A percentile compares a stretch with the other conserved stretches of the same genome.
Evolutionary conservation across 2,888 invertebrate genomes (phyloP).

Genomic region (Drosophila suboccidentalis): DNA sequence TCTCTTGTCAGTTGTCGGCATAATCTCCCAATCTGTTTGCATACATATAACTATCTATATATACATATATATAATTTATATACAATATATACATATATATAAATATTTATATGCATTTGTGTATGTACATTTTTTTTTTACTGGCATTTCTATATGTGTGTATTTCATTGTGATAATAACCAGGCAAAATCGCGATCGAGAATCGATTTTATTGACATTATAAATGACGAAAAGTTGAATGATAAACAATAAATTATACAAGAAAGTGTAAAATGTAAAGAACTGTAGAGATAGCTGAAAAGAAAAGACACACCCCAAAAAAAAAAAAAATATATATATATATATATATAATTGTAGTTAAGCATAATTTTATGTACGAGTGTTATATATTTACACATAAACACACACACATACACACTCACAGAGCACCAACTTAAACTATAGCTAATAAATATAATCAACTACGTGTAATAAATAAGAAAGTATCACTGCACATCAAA

Average conservation of each 20-base stretch:
- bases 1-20: neutral
- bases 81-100: neutral
- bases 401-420: slow-evolving; percentile 10
- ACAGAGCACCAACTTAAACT: slow-evolving; percentile 21
- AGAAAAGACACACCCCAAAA: neutral
- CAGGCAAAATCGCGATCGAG: slow-evolving; percentile 17
- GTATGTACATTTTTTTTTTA: slow-evolving; percentile 21
- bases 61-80: slow-evolving; percentile 7
- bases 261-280: slow-evolving; percentile 10
- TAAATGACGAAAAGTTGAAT: slow-evolving; percentile 12
- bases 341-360: no score
- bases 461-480: slow-evolving; percentile 10
- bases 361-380: slow-evolving; percentile 13
- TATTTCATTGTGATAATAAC: slow-evolving; percentile 53
- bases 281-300: neutral
- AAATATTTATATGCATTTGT: slow-evolving; percentile 8
- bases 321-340: neutral
- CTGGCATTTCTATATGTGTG: slow-evolving; percentile 36
- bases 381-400: slow-evolving; percentile 8
- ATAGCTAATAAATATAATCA: slow-evolving; percentile 3
- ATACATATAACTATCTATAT: slow-evolving; percentile 12
- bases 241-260: slow-evolving; percentile 2
- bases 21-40: slow-evolving; percentile 1
- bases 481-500: slow-evolving; percentile 9
- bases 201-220: slow-evolving; percentile 30